Base-by-base conservation (phyloP, 2,113 vertebrate species). In the Solea solea region DNA sequence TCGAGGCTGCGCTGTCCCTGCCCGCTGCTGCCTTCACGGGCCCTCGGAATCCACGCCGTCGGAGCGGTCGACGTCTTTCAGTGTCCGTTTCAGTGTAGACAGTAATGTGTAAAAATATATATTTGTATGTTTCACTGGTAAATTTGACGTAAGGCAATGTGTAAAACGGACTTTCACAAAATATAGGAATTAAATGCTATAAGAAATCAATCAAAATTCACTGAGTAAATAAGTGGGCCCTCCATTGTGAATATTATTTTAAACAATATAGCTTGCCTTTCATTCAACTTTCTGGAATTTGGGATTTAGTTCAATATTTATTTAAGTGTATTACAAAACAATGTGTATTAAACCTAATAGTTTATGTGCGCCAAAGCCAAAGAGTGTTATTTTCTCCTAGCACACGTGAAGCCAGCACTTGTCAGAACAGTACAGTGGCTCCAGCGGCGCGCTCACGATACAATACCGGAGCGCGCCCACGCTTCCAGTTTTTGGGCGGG, bases 381-480 rank as follows among this genome's bases (percentile, higher is more conserved):
- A 0, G 3, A n/a, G 1, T 9, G 3, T 34, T 11, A 58, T 46
- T 11, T 40, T 56, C 21, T 52, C 41, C 39, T 44, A 16, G 9
- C 0, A 2, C 1, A 3, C 41, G 0, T 69, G 72, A 73, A 84
- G 10, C 55, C 64, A 63, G n/a, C 81, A 62, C 25, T 16, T 25
- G 0, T 12, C n/a, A 28, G 53, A 28, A 21, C 34, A 34, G 9
- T 61, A 51, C 52, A 48, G 57, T 50, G 56, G 56, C 51, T 64
- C 73, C 71, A 66, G 64, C 69, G 67, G 82, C 89, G 60, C 83
- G 79, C 79, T 75, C 79, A 72, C 46, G 67, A 70, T 45, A 21
- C 44, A 49, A 40, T 25, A 49, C 45, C 48, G 42, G 76, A 76
- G 74, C 83, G 77, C 71, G 78, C 79, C 59, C 53, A 42, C 34